These are phyloP conservation scores for Sternotherus odoratus DNA, from an alignment of 2,797 vertebrate genomes.

Conservation along the genomic window DNA sequence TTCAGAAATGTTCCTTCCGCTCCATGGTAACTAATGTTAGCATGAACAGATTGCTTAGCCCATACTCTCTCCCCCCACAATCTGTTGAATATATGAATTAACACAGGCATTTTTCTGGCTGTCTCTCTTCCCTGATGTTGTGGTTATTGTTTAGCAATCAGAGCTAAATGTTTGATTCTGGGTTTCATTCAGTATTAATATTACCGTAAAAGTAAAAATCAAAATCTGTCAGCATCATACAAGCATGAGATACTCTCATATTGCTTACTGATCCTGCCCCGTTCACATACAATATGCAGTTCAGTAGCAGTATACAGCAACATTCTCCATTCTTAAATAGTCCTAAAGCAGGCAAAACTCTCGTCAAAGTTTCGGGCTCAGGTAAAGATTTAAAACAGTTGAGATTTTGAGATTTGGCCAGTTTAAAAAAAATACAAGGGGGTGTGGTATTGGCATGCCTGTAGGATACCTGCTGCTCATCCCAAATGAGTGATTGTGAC, in stretches of 20 bases:
- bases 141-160: not conserved
- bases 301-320: not conserved
- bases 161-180: not conserved
- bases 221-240: not conserved
- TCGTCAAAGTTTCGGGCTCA: not conserved
- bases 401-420: not conserved
- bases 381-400: not conserved
- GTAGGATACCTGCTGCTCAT: not conserved
- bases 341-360: not conserved
- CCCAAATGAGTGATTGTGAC: not conserved
- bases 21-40: not conserved
- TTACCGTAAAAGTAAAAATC: not conserved
- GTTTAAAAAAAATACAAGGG: not conserved
- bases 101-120: slow-evolving; percentile 17
- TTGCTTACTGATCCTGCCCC: not conserved
- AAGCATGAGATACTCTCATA: not conserved
- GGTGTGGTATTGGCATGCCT: not conserved
- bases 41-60: not conserved
- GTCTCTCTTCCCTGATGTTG: not conserved
- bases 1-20: not conserved
- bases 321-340: not conserved
- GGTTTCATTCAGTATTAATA: not conserved
- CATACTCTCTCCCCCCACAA: not conserved
- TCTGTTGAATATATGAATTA: not conserved
- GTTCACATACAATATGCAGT: not conserved